Evolutionary conservation across 2,113 vertebrate species (phyloP).

Genomic region (Sapayoa aenigma): DNA sequence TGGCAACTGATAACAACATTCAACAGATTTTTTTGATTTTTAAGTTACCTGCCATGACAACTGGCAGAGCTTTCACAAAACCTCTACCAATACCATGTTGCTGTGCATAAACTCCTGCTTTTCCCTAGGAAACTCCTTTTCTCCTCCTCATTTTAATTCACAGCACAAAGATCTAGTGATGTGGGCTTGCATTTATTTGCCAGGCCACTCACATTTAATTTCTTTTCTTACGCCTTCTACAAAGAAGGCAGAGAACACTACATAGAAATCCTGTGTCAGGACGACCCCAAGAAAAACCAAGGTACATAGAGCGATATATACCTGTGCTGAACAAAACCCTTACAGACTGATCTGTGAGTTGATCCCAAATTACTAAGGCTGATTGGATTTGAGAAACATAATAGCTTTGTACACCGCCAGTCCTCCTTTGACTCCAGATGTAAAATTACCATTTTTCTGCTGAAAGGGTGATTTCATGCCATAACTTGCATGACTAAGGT

Average conservation of each 20-base stretch:
- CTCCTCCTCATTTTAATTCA: background rate
- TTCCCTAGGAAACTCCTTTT: background rate
- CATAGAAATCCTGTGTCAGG: rapidly evolving
- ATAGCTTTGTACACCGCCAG: conserved; percentile 47
- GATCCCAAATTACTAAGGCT: conserved; percentile 34
- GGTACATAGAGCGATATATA: background rate
- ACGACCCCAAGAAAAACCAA: background rate
- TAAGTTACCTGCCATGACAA: background rate
- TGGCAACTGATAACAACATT: background rate
- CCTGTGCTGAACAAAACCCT: background rate
- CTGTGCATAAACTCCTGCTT: background rate
- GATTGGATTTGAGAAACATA: conserved; percentile 49
- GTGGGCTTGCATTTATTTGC: background rate
- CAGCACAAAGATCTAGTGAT: background rate
- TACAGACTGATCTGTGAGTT: background rate
- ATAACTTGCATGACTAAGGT: conserved; percentile 68
- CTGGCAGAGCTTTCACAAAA: background rate
- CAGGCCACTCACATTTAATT: background rate
- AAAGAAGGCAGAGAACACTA: background rate
- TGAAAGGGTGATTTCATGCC: conserved; percentile 70
- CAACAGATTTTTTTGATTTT: background rate
- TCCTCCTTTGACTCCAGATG: conserved; percentile 59
- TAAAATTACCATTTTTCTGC: conserved; percentile 62
- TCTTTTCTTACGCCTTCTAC: background rate
- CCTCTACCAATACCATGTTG: background rate